Conservation (phyloP, 2,888 invertebrate species). For the Aethes cnicana region DNA sequence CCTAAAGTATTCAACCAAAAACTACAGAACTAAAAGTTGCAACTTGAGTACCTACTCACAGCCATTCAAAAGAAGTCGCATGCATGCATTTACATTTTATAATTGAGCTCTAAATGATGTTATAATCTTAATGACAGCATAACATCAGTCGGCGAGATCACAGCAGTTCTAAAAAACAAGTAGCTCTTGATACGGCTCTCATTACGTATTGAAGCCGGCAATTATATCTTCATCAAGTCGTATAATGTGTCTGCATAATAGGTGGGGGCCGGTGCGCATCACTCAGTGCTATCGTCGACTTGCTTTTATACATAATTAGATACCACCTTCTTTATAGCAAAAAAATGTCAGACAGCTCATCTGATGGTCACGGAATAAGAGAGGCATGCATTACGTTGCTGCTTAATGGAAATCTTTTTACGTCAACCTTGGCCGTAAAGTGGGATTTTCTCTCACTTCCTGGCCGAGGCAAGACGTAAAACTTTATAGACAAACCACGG, state of each 20-base stretch:
- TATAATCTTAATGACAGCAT: conserved; percentile 33
- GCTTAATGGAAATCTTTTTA: too few species aligned
- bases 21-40: too few species aligned
- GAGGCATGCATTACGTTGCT: too few species aligned
- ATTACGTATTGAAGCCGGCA: conserved; percentile 34
- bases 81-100: conserved; percentile 6
- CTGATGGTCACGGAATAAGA: too few species aligned
- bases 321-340: too few species aligned
- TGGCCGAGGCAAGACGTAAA: too few species aligned
- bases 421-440: too few species aligned
- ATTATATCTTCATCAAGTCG: conserved; percentile 52
- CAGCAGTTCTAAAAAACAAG: conserved; percentile 13
- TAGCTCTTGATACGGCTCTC: conserved; percentile 17
- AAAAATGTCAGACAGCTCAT: too few species aligned
- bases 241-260: conserved; percentile 47
- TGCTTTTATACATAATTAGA: conserved; percentile 23
- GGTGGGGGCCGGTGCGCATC: conserved; percentile 36
- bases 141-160: conserved; percentile 23
- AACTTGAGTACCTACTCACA: background rate
- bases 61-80: background rate
- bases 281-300: conserved; percentile 31
- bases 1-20: too few species aligned
- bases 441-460: too few species aligned
- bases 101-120: conserved; percentile 28
- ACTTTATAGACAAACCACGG: too few species aligned